Base-by-base conservation (phyloP, 2,888 invertebrate species). In the Epiblema foenella region DNA sequence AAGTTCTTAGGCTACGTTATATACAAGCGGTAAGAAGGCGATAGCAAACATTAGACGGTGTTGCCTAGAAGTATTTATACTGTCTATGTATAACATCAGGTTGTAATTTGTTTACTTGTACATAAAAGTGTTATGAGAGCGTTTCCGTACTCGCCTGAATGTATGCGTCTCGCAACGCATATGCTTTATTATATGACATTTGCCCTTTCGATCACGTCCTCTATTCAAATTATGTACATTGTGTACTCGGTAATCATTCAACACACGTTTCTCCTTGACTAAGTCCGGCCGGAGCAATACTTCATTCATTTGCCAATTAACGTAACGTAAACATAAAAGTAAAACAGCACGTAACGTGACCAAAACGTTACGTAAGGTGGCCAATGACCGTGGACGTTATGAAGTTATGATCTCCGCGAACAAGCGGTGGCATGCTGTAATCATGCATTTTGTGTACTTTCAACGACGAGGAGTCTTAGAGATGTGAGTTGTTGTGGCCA, bases 351-450 rank as follows among this genome's bases (percentile, higher is more conserved):
- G 59, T 65, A 65, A 69, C 65, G 65, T 51, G 57, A 49, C 42
- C 37, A 52, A 66, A 65, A 65, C 37, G 59, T 71, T 71, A 71
- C 60, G 60, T 62, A 66, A 71, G 15, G 24, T 66, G 66, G 70
- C 54, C 70, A 71, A 66, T 62, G 70, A 66, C 70, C 70, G 70
- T 70, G 70, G 70, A 64, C 39, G 46, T 39, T 58, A 54, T 59
- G 54, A 46, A 37, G 24, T 37, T 24, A 17, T 39, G 24, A 4
- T n/a, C 24, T 24, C 10, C 33, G 49, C 60, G 37, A 56, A 65
- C 12, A 58, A 57, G 39, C 24, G 24, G 39, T 39, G 12, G 39
- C 39, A 12, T 39, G 39, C 12, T 12, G 2, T 12, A 11, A 11
- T 39, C 4, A 39, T 12, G 39, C 3, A 12, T 39, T 15, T 11